Evolutionary conservation across 2,888 invertebrate species (phyloP), one percentile per base, ranked within the genome.

Genomic region (Alloscopus bannaensis): DNA sequence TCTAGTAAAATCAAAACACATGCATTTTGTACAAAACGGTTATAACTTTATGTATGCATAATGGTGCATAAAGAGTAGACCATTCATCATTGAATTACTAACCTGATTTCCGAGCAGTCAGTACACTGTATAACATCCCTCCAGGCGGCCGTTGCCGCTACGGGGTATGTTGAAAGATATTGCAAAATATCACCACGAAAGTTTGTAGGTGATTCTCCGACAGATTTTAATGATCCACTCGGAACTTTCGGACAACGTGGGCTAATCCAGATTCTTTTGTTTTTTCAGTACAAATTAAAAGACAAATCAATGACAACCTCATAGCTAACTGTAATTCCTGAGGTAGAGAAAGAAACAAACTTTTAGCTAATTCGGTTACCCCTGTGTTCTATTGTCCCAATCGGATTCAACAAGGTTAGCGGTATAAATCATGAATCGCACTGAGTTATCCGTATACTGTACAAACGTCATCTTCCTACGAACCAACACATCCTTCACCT

Each of bases 341-440:
- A 8, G 13, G 36, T 36, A 36, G 8, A 36, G n/a, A n/a, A n/a
- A n/a, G n/a, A n/a, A n/a, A n/a, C n/a, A n/a, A n/a, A n/a, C n/a
- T n/a, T n/a, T n/a, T n/a, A n/a, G n/a, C n/a, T n/a, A n/a, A 6
- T 36, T 13, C 6, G 13, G 8, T n/a, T 88, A 94, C 92, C 97
- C 97, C 88, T 99, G 98, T 0, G 97, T 96, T 86, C 97, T 92
- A 88, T 97, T 94, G 86, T 94, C 92, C 98, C 98, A 99, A 88
- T 99, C 98, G 82, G 94, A 93, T 26, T 93, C 90, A 85, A 97
- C 94, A 2, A 98, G 90, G 89, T 99, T 99, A 0, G 98, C 96
- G 0, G 98, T 98, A 0, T 95, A 95, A 36, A 98, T 92, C 0
- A 97, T 93, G 4, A 98, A 92, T 13, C 97, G 90, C 68, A 98